phyloP scores from a whole-genome alignment of 1,140 invertebrate species.

The Copidosoma floridanum region DNA sequence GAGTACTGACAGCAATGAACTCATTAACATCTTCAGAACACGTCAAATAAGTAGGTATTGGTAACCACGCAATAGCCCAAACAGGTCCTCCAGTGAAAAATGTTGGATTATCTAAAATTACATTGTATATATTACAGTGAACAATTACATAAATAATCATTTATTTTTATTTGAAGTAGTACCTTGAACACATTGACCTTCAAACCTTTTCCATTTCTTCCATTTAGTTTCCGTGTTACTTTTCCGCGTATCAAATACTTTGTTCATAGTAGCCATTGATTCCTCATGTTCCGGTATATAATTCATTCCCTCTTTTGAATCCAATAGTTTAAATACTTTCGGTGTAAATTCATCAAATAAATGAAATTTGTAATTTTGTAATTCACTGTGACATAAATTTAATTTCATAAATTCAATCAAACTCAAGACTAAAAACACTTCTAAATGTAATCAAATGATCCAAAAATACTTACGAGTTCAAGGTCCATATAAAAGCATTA shows the following conservation, averaged over 20 bases:
- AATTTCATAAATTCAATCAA: too few species aligned
- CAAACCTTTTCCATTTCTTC: constrained; percentile 54
- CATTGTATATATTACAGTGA: constrained; percentile 4
- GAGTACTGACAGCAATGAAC: constrained; percentile 59
- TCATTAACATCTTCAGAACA: constrained; percentile 44
- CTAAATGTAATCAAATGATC: constrained; percentile 6
- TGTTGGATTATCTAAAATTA: constrained; percentile 45
- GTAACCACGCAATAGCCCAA: constrained; percentile 61
- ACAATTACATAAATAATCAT: constrained; percentile 14
- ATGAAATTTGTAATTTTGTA: constrained; percentile 43
- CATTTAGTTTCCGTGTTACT: constrained; percentile 39
- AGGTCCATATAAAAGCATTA: constrained; percentile 44
- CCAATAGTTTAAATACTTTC: constrained; percentile 38
- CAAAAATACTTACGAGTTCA: constrained; percentile 46
- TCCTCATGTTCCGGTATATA: constrained; percentile 48
- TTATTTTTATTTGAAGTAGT: constrained; percentile 16
- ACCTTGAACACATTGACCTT: constrained; percentile 44
- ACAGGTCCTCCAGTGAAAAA: constrained; percentile 66
- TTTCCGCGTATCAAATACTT: constrained; percentile 9
- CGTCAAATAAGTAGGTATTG: constrained; percentile 51
- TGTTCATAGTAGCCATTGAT: constrained; percentile 44
- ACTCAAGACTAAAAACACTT: constrained; percentile 28
- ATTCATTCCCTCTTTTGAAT: constrained; percentile 33
- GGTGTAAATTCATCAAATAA: constrained; percentile 45
- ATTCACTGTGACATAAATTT: constrained; percentile 43